Evolutionary conservation across 1,140 invertebrate species (phyloP), one percentile per base, ranked within the genome.

Genomic region (Heliothis subflexa): DNA sequence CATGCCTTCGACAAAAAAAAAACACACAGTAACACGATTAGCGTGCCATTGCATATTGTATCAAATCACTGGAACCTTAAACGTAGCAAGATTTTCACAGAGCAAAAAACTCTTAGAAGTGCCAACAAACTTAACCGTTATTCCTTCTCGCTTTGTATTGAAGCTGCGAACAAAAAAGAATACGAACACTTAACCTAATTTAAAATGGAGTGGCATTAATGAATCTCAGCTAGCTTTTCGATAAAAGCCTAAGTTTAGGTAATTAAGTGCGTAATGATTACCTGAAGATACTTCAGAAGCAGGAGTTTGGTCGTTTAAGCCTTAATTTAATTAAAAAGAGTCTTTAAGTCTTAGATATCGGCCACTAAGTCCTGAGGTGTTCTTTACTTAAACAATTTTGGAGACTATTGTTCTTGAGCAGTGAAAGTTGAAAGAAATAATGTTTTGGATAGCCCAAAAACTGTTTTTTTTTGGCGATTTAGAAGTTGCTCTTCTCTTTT

Each of bases 271-370:
- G 57, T 78, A 72, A 78, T 72, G 62, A 78, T 71, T 47, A 74
- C 78, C 59, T 79, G 59, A 25, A 73, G 78, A 57, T 74, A 55
- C 16, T 64, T 45, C 16, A n/a, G 64, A 33, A 66, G 57, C 49
- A 45, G 52, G 62, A 79, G 71, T 68, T 74, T 74, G 28, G 33
- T 52, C 54, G 61, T 74, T 71, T 57, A 57, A 13, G 16, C 61
- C 61, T 54, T 74, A 49, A 66, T 74, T 74, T 79, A 79, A 79
- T 74, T 79, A 79, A 74, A 78, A 78, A 79, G 57, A 72, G 11
- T 16, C 52, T 40, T 72, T 70, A 52, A 70, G 25, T 33, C 4
- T 61, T 18, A 5, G 14, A 14, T 21, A 40, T 40, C 33, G 7
- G 14, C 18, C 33, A 47, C 40, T 66, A 21, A 45, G 5, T 59